Evolutionary conservation across 2,888 invertebrate genomes (phyloP), one percentile per base, ranked within the genome.

Genomic region (Eutolmus rufibarbis): DNA sequence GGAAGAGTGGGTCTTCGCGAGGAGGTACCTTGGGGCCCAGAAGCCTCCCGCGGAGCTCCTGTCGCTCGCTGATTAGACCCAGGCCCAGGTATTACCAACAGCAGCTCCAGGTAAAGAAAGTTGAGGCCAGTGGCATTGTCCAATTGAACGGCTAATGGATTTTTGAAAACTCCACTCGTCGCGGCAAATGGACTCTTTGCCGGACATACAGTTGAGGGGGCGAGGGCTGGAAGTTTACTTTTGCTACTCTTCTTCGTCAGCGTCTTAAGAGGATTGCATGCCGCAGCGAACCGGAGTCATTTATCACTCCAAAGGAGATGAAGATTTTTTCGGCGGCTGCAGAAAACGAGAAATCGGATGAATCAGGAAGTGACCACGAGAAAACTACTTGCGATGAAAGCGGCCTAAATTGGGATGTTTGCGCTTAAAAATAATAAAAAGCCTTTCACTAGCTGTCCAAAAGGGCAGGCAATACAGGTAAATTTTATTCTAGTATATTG

Each of bases 1-100:
- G 77, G 9, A 76, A 34, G 34, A 56, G 51, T 34, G 51, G 19
- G 7, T 34, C 51, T 28, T 37, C n/a, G 23, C 28, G 16, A 28
- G 56, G 81, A 81, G 56, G 14, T 1, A 34, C 56, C n/a, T 2
- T 16, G 23, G 43, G 57, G 8, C 12, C 37, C 19, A n/a, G 78
- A 74, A 81, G 84, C 87, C 88, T 85, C 88, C 88, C 88, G 86
- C 79, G 87, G 74, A 79, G 88, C 86, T 76, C 76, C 81, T 86
- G 78, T 86, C 87, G 81, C 81, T 86, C 86, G 86, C 51, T 82
- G 86, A 74, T 79, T 87, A 87, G 85, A 87, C 82, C 57, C 7
- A 34, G 74, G 81, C 81, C 23, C 51, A 16, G 82, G 86, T 74
- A 87, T 88, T 85, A 87, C 40, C 87, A 40, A 56, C 46, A 31